phyloP scores from a whole-genome alignment of 2,797 vertebrate genomes.

The Carapus acus region DNA sequence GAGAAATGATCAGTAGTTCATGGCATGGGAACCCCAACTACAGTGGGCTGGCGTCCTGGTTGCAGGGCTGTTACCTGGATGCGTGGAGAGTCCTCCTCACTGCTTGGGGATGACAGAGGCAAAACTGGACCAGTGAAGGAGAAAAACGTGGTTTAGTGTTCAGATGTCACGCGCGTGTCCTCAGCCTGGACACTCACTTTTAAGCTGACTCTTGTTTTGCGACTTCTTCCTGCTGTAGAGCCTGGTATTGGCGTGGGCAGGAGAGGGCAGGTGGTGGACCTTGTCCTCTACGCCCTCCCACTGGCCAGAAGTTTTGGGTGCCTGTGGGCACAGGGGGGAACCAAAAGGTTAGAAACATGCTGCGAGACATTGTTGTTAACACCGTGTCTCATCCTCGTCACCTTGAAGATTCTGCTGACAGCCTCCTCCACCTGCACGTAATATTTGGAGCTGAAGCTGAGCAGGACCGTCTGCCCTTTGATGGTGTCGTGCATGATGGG shows the following conservation, averaged over 20 bases:
- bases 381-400: slow-evolving; percentile 15
- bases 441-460: slow-evolving; percentile 72
- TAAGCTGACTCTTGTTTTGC: slow-evolving; percentile 64
- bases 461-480: slow-evolving; percentile 68
- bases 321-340: slow-evolving; percentile 4
- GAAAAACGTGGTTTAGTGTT: too few relatives aligned
- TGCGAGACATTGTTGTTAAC: too few relatives aligned
- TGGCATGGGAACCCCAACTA: too few relatives aligned
- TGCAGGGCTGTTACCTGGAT: slow-evolving; percentile 35
- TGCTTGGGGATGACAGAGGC: slow-evolving; percentile 58
- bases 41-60: background rate
- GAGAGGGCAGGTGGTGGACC: background rate
- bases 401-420: slow-evolving; percentile 35
- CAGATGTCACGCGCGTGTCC: too few relatives aligned
- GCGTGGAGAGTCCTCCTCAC: slow-evolving; percentile 34
- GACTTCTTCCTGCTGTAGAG: slow-evolving; percentile 68
- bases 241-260: too few relatives aligned
- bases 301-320: background rate
- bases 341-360: background rate
- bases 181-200: slow-evolving; percentile 46
- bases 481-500: slow-evolving; percentile 61
- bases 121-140: slow-evolving; percentile 51
- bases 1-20: too few relatives aligned
- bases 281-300: background rate
- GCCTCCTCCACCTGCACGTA: slow-evolving; percentile 55